These are phyloP conservation scores for Caenorhabditis briggsae DNA, from an alignment of 1,140 invertebrate genomes.

Conservation along the genomic window DNA sequence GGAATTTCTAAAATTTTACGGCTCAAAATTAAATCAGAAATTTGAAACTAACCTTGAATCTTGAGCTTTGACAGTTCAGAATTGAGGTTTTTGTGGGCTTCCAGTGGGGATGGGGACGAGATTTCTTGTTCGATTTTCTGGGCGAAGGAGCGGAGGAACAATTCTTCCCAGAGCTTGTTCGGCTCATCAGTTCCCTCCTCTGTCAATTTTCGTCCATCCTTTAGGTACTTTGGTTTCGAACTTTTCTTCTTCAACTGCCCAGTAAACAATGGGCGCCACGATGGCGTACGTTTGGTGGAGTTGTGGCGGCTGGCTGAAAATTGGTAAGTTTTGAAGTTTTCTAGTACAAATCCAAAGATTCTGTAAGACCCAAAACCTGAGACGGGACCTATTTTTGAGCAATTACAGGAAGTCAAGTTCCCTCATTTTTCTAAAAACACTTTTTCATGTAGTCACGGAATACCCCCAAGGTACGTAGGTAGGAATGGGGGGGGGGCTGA, in stretches of 20 bases:
- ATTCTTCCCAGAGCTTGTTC: constrained; percentile 61
- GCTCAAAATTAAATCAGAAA: background rate
- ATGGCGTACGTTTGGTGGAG: constrained; percentile 43
- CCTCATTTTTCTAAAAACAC: too few species aligned
- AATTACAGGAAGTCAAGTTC: too few species aligned
- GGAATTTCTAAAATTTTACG: constrained; percentile 53
- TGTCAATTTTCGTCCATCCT: constrained; percentile 60
- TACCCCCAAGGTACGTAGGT: too few species aligned
- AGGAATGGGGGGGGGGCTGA: too few species aligned
- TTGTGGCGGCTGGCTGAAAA: constrained; percentile 53
- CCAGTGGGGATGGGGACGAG: constrained; percentile 5
- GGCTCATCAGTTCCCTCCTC: constrained; percentile 53
- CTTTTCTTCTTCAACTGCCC: constrained; percentile 51
- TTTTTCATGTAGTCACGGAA: too few species aligned
- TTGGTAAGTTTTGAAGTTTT: background rate
- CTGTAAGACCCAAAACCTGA: too few species aligned
- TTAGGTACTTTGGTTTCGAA: constrained; percentile 39
- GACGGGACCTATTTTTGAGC: too few species aligned
- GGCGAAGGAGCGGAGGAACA: constrained; percentile 60
- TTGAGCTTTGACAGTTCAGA: constrained; percentile 59
- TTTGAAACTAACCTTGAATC: constrained; percentile 32
- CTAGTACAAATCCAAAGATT: too few species aligned
- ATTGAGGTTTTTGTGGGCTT: constrained; percentile 57
- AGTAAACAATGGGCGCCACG: constrained; percentile 58
- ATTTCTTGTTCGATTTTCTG: constrained; percentile 60